Evolutionary conservation across 2,888 invertebrate species (phyloP), one percentile per base, ranked within the genome.

Genomic region (Sepiola atlantica): DNA sequence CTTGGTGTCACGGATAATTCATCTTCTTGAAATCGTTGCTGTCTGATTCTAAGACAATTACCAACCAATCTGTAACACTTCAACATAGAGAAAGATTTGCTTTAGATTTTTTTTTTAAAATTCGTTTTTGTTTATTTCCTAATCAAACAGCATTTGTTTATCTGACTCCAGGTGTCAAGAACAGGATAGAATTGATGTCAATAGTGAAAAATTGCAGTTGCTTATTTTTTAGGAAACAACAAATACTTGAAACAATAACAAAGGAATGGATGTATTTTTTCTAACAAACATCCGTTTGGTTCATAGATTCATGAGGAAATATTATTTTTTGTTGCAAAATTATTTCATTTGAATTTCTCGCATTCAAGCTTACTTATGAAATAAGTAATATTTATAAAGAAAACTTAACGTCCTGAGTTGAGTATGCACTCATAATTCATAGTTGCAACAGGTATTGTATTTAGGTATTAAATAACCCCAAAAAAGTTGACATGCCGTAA

Each of bases 1-100:
- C 77, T 77, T 77, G n/a, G 32, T 77, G n/a, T 77, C 77, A 77
- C n/a, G 16, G 77, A 77, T 77, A 8, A 77, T 77, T 77, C n/a
- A n/a, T 77, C 77, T 77, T 77, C n/a, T 77, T 77, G n/a, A n/a
- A 77, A n/a, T 77, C 32, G n/a, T 18, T n/a, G 77, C n/a, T 77
- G 77, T 77, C 77, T n/a, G 77, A 77, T n/a, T 77, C 32, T n/a
- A 77, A 77, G n/a, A 77, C n/a, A 77, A 77, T 77, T 77, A 77
- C n/a, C 32, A 14, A 32, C 14, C n/a, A 77, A 77, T 77, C 77
- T 32, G n/a, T 77, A 77, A 77, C n/a, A 77, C 77, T 77, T 77
- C 32, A 77, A n/a, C 77, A n/a, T n/a, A 77, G 77, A 32, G 77
- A 77, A 77, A n/a, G n/a, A 77, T 77, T 77, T 4, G 77, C 16